Evolutionary conservation across 2,797 vertebrate genomes (phyloP).

Genomic region (Lepidocolaptes lacrymiger): DNA sequence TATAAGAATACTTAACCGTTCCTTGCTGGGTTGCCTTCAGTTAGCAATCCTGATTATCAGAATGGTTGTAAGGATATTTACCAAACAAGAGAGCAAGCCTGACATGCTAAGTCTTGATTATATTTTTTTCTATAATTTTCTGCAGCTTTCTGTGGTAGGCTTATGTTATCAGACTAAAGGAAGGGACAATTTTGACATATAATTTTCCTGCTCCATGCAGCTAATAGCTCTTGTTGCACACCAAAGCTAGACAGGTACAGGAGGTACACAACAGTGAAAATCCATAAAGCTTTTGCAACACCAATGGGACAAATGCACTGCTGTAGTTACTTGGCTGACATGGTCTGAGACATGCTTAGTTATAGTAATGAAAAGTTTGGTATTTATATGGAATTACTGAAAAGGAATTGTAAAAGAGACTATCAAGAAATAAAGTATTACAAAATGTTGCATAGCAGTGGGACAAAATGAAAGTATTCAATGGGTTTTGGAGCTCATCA

Average conservation of each 20-base stretch:
- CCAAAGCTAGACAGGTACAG: not conserved
- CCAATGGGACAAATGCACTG: accelerated
- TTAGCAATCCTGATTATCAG: not conserved
- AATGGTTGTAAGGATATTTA: not conserved
- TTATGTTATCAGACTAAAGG: not conserved
- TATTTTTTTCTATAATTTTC: not conserved
- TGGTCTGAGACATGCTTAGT: not conserved
- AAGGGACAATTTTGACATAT: not conserved
- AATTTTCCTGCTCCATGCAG: not conserved
- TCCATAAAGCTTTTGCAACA: accelerated
- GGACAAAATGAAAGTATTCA: not conserved
- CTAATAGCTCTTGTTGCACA: not conserved
- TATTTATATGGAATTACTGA: not conserved
- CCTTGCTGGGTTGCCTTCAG: not conserved
- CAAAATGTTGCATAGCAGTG: not conserved
- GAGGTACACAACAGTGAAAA: accelerated
- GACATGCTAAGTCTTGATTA: not conserved
- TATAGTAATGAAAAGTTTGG: not conserved
- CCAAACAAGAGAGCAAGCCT: not conserved
- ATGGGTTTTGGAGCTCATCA: accelerated
- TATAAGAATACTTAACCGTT: not conserved
- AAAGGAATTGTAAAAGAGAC: not conserved
- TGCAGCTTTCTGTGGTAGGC: not conserved
- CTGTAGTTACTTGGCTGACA: not conserved
- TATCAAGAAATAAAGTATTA: not conserved